Evolutionary conservation across 2,888 invertebrate species (phyloP).

Genomic region (Scaptomyza tumidula): DNA sequence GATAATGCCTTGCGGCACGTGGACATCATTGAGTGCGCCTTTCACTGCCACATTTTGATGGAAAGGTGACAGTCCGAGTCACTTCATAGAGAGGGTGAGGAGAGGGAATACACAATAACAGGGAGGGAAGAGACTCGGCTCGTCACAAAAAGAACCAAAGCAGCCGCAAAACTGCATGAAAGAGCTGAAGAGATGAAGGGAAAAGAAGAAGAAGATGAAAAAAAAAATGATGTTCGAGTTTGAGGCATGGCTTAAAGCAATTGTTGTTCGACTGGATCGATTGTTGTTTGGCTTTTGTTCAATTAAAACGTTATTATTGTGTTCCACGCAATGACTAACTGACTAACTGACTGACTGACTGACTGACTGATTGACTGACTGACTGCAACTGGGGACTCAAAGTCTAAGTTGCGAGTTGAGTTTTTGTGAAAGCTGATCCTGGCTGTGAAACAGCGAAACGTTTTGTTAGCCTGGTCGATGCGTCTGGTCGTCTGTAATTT

Average conservation of each 20-base stretch:
- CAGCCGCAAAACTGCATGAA: slow-evolving; percentile 61
- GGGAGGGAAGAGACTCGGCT: slow-evolving; percentile 12
- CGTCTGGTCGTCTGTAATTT: slow-evolving; percentile 63
- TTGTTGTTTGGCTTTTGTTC: slow-evolving; percentile 67
- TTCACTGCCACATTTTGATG: slow-evolving; percentile 73
- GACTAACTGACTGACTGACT: slow-evolving; percentile 36
- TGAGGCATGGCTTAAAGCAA: slow-evolving; percentile 27
- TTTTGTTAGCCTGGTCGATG: slow-evolving; percentile 61
- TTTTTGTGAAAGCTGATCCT: slow-evolving; percentile 76
- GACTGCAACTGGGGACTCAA: slow-evolving; percentile 70
- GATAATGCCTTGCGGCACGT: slow-evolving; percentile 70
- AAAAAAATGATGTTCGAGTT: slow-evolving; percentile 6
- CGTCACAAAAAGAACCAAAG: slow-evolving; percentile 35
- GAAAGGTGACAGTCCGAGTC: slow-evolving; percentile 79
- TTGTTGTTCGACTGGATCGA: slow-evolving; percentile 67
- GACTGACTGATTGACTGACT: slow-evolving; percentile 38
- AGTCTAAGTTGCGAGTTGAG: slow-evolving; percentile 67
- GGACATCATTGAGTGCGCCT: slow-evolving; percentile 62
- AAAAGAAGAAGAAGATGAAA: neutral
- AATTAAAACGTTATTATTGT: slow-evolving; percentile 81
- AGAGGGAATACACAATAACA: slow-evolving; percentile 2
- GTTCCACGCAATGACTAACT: slow-evolving; percentile 48
- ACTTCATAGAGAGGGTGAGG: slow-evolving; percentile 12
- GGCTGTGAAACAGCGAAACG: slow-evolving; percentile 52
- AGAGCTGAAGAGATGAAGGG: neutral